These are phyloP conservation scores for Cisticola juncidis DNA, from an alignment of 2,113 vertebrate species.

Conservation along the genomic window DNA sequence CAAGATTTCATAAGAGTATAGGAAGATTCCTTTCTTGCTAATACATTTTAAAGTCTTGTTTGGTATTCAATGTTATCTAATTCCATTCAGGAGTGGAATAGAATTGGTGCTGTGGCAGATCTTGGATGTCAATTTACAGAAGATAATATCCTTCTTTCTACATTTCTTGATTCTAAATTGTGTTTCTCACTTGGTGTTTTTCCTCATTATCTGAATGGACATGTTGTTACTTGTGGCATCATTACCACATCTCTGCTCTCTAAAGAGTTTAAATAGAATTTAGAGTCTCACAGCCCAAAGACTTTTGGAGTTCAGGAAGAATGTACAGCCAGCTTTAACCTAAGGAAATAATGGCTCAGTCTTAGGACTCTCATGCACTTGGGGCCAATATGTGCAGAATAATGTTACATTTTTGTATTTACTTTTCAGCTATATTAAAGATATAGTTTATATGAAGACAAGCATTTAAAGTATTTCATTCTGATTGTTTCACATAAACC, in stretches of 20 bases:
- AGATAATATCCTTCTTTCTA: background rate
- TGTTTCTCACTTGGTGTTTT: background rate
- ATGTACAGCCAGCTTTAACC: background rate
- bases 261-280: background rate
- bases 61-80: too few relatives aligned
- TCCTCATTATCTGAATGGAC: background rate
- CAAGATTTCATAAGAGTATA: background rate
- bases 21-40: background rate
- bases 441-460: background rate
- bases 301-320: background rate
- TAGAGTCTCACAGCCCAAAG: background rate
- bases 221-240: background rate
- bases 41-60: background rate
- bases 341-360: background rate
- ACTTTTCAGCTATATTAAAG: background rate
- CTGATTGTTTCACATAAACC: background rate
- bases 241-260: background rate
- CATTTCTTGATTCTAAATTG: background rate
- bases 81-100: background rate
- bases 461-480: background rate
- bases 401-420: background rate
- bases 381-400: rapidly evolving
- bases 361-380: background rate
- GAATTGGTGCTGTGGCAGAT: background rate
- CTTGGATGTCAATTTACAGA: background rate